Evolutionary conservation across 2,888 invertebrate genomes (phyloP).

Genomic region (Cheilosia soror): DNA sequence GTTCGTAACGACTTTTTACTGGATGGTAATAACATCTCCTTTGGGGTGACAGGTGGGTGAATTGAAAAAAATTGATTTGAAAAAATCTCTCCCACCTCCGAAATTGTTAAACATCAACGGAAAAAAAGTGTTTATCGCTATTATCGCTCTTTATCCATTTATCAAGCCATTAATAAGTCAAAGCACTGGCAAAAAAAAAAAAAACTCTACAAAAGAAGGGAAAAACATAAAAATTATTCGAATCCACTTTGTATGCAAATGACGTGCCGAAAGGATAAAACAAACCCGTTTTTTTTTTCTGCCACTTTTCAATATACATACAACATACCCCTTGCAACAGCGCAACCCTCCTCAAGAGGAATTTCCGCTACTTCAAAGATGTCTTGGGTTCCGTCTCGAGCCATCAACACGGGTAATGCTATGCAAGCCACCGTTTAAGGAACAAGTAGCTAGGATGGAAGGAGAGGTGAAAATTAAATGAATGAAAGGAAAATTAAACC

Average conservation of each 20-base stretch:
- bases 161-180: constrained; percentile 74
- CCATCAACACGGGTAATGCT: constrained; percentile 67
- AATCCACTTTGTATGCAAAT: constrained; percentile 76
- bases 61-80: neutral
- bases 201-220: neutral
- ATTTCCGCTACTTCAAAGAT: constrained; percentile 69
- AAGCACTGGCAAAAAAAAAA: constrained; percentile 32
- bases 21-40: constrained; percentile 44
- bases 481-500: constrained; percentile 71
- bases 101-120: neutral
- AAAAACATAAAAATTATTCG: constrained; percentile 69
- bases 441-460: constrained; percentile 53
- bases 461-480: constrained; percentile 73
- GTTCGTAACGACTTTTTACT: constrained; percentile 16
- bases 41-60: constrained; percentile 41
- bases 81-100: neutral
- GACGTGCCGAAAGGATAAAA: constrained; percentile 74
- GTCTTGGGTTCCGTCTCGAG: constrained; percentile 63
- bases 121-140: constrained; percentile 45
- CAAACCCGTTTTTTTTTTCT: constrained; percentile 57
- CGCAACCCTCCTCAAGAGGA: constrained; percentile 26
- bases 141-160: constrained; percentile 68
- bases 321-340: neutral
- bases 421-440: constrained; percentile 67
- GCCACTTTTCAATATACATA: constrained; percentile 29